A percentile compares a stretch with the other conserved stretches of the same genome.
These are phyloP conservation scores for Diplazon laetatorius DNA, from an alignment of 2,888 invertebrate genomes.

Conservation along the genomic window DNA sequence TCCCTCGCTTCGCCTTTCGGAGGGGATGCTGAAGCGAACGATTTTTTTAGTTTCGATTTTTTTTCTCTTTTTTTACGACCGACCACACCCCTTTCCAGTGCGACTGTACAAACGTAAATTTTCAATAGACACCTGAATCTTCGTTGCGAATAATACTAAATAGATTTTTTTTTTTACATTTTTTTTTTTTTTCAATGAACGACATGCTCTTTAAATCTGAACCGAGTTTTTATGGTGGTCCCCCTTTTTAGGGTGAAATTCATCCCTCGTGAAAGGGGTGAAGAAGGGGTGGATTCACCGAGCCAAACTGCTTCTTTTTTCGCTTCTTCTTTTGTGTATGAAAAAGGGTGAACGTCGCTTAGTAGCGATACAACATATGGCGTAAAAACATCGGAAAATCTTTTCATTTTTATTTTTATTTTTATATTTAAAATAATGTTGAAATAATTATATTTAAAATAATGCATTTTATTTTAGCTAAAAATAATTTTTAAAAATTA, in stretches of 20 bases:
- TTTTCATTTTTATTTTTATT: background rate
- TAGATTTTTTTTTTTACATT: background rate
- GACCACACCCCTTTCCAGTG: constrained; percentile 59
- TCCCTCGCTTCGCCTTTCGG: constrained; percentile 51
- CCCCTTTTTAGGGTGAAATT: constrained; percentile 22
- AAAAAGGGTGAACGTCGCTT: constrained; percentile 25
- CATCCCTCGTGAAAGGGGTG: constrained; percentile 33
- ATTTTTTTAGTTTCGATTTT: no score
- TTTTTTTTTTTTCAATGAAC: background rate
- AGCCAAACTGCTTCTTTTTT: background rate
- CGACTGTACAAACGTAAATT: constrained; percentile 61
- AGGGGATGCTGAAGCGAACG: constrained; percentile 62
- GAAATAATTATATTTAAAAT: no score
- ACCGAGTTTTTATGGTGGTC: background rate
- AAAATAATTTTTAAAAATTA: no score
- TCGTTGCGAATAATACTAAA: constrained; percentile 6
- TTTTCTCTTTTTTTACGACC: constrained; percentile 26
- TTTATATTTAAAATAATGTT: no score
- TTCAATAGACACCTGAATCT: background rate
- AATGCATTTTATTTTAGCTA: background rate
- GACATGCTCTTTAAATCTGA: background rate
- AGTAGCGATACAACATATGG: constrained; percentile 9
- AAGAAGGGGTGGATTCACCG: constrained; percentile 15
- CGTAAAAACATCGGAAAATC: constrained; percentile 17
- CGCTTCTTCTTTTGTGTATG: constrained; percentile 24